Conservation (phyloP, 2,113 vertebrate species). For the Trinectes maculatus region DNA sequence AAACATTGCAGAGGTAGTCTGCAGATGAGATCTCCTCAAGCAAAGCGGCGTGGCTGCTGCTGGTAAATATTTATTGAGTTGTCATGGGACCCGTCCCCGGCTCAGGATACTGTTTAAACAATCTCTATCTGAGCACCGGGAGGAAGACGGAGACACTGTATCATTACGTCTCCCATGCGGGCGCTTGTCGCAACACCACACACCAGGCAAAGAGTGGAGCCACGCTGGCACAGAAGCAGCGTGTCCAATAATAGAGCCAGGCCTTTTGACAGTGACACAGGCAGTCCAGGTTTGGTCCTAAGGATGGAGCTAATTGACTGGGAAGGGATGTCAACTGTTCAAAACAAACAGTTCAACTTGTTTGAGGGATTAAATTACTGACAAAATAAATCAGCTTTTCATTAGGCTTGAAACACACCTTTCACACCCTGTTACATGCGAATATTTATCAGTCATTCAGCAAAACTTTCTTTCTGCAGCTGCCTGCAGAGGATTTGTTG, state of each 20-base stretch:
- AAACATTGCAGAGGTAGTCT: constrained; percentile 64
- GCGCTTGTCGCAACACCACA: constrained; percentile 76
- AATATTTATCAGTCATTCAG: too few species aligned
- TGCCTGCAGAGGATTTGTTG: too few species aligned
- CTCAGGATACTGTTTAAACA: constrained; percentile 84
- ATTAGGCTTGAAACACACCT: too few species aligned
- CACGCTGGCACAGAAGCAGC: constrained; percentile 55
- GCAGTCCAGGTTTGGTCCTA: constrained; percentile 36
- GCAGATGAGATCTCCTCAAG: constrained; percentile 67
- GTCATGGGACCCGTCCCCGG: constrained; percentile 83
- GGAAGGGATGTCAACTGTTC: not conserved
- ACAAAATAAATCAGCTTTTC: not conserved
- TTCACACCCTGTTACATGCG: too few species aligned
- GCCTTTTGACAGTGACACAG: constrained; percentile 40
- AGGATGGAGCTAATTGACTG: constrained; percentile 9
- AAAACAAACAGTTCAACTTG: too few species aligned
- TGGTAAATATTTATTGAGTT: constrained; percentile 86
- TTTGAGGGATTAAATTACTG: not conserved
- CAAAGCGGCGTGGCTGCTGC: constrained; percentile 57
- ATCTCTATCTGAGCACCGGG: constrained; percentile 76
- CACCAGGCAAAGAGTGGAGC: constrained; percentile 64
- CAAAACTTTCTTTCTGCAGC: too few species aligned
- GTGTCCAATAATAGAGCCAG: constrained; percentile 70
- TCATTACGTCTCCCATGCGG: constrained; percentile 78
- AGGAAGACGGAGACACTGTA: constrained; percentile 76